These are phyloP conservation scores for Leucophenga varia DNA, from an alignment of 1,140 invertebrate species.

Conservation along the genomic window DNA sequence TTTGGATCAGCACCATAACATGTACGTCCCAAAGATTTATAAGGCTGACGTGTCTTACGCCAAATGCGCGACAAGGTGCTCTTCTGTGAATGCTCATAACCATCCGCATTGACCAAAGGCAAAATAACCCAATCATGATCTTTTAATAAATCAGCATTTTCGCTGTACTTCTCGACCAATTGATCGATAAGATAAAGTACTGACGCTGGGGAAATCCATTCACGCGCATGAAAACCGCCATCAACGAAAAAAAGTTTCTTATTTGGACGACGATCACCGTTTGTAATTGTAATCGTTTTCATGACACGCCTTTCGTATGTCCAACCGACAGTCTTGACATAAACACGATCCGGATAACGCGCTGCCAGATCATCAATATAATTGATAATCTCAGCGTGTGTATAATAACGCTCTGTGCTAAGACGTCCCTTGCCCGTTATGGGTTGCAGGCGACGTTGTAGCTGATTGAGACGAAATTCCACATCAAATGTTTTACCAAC, in stretches of 20 bases:
- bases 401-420: constrained; percentile 42
- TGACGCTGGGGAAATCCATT: constrained; percentile 70
- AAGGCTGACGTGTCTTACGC: constrained; percentile 58
- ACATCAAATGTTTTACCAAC: constrained; percentile 26
- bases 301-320: constrained; percentile 59
- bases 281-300: constrained; percentile 61
- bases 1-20: constrained; percentile 68
- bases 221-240: constrained; percentile 67
- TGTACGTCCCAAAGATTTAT: constrained; percentile 18
- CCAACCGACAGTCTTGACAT: constrained; percentile 55
- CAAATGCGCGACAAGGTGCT: constrained; percentile 58
- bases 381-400: constrained; percentile 57
- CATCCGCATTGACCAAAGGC: constrained; percentile 62
- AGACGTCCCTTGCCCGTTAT: constrained; percentile 41
- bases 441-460: constrained; percentile 28
- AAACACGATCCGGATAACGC: constrained; percentile 55
- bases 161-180: constrained; percentile 61
- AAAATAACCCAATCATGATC: constrained; percentile 65
- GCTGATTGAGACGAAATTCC: constrained; percentile 28
- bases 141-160: constrained; percentile 55
- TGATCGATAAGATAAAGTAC: constrained; percentile 66
- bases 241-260: constrained; percentile 63
- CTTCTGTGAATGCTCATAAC: constrained; percentile 48
- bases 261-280: constrained; percentile 32
- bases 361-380: constrained; percentile 58